phyloP scores from a whole-genome alignment of 2,888 invertebrate species.

The Ephialtes manifestator region DNA sequence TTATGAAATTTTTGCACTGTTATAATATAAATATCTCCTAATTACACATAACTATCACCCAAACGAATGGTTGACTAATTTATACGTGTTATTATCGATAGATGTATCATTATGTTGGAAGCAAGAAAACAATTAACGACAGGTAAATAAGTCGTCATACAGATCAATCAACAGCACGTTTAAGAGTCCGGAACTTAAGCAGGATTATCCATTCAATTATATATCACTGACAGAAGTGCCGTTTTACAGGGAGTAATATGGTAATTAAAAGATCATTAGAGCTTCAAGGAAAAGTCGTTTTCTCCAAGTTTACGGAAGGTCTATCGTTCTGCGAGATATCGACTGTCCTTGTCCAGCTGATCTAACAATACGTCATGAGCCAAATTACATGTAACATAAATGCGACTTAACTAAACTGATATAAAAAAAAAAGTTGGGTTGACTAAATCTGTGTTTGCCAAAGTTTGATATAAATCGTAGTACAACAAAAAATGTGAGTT shows the following conservation, averaged over 20 bases:
- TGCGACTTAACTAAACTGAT: background rate
- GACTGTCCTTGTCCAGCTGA: background rate
- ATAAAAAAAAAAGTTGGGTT: background rate
- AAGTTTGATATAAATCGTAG: background rate
- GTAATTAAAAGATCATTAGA: background rate
- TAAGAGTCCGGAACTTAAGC: background rate
- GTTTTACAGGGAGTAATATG: background rate
- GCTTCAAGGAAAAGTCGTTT: constrained; percentile 2
- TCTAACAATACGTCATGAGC: background rate
- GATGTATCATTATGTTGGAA: background rate
- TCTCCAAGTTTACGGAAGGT: background rate
- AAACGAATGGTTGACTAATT: background rate
- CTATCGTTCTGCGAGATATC: background rate
- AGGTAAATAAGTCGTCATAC: background rate
- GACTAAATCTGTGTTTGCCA: no score
- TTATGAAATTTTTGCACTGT: no score
- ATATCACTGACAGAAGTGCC: background rate
- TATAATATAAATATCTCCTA: background rate
- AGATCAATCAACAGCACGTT: background rate
- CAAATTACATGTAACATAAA: background rate
- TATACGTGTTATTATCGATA: background rate
- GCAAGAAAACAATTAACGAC: background rate
- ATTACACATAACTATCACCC: background rate
- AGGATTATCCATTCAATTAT: background rate
- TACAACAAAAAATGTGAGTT: background rate